Base-by-base conservation (phyloP, 2,888 invertebrate species). In the Autographa gamma region DNA sequence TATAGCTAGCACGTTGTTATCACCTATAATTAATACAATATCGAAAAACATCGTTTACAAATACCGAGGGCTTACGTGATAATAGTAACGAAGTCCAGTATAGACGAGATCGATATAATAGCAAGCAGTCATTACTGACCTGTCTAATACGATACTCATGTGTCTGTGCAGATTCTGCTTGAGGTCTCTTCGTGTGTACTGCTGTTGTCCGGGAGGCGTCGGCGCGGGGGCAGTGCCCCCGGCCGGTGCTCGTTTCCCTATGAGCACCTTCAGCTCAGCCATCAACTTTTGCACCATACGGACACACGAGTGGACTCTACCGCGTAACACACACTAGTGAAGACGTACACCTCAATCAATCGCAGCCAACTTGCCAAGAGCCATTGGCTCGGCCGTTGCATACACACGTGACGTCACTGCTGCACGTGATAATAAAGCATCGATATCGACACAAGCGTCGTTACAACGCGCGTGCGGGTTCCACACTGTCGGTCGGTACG, bases 71-170 rank as follows among this genome's bases (percentile, higher is more conserved):
- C 34, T 61, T 69, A 62, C 43, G 67, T 72, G 60, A 71, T 69
- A 43, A 64, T 76, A 70, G 7, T 61, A 41, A 58, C 5, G 65
- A 69, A 61, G 62, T 73, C 58, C 31, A 38, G 65, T 66, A 19
- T 62, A 41, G 60, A 71, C 59, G 14, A 69, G 66, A 69, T 56
- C 54, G 69, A 67, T 52, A 66, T 65, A 76, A 61, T 69, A 52
- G 60, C 52, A 60, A 18, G 64, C 66, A 73, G 74, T 71, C 73
- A 75, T 65, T 77, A 92, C 94, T 94, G 90, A 95, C 95, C 95
- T 95, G 95, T 95, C 95, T 79, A 96, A 89, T 79, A 96, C 96
- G 79, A 95, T 96, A 90, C 93, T 95, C 95, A 96, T 96, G 86
- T 96, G 96, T 81, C 93, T 93, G 85, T 96, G 94, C 54, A 96